phyloP scores from a whole-genome alignment of 2,888 invertebrate species.

The Archaeoteleia sp. region DNA sequence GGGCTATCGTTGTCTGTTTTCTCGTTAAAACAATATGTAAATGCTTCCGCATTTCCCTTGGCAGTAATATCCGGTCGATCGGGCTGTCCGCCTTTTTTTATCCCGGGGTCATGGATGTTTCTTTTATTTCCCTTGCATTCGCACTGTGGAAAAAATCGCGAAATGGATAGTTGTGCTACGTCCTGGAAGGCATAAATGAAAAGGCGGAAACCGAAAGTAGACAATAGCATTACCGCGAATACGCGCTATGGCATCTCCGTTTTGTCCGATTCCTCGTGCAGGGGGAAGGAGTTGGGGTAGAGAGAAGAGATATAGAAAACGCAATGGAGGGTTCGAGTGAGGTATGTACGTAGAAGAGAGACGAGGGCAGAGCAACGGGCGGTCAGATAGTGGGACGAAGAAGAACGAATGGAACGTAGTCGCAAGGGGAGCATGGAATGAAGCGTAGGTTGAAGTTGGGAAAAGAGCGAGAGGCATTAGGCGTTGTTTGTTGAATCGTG shows the following conservation, averaged over 20 bases:
- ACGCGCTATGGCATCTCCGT: not conserved
- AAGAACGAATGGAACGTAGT: conserved; percentile 43
- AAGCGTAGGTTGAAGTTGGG: conserved; percentile 36
- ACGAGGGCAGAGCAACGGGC: conserved; percentile 55
- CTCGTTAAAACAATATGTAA: conserved; percentile 2
- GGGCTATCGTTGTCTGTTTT: not conserved
- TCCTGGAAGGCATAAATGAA: conserved; percentile 7
- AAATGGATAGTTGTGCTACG: no score
- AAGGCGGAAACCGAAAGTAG: conserved; percentile 8
- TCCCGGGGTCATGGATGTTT: not conserved
- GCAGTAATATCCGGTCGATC: not conserved
- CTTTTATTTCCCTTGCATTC: conserved; percentile 1
- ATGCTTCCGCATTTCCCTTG: conserved; percentile 1
- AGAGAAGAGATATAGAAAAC: conserved; percentile 21
- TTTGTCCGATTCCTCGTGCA: not conserved
- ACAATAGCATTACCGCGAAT: conserved; percentile 4
- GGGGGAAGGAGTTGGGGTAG: conserved; percentile 12
- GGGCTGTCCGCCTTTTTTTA: no score
- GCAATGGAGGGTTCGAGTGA: conserved; percentile 26
- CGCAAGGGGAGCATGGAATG: conserved; percentile 6
- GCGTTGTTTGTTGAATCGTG: conserved; percentile 72
- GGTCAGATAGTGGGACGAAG: conserved; percentile 39
- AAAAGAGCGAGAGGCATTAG: conserved; percentile 63
- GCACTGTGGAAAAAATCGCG: not conserved
- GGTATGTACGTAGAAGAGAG: conserved; percentile 37